These are phyloP conservation scores for Excalfactoria chinensis DNA, from an alignment of 2,113 vertebrate genomes.

Conservation along the genomic window DNA sequence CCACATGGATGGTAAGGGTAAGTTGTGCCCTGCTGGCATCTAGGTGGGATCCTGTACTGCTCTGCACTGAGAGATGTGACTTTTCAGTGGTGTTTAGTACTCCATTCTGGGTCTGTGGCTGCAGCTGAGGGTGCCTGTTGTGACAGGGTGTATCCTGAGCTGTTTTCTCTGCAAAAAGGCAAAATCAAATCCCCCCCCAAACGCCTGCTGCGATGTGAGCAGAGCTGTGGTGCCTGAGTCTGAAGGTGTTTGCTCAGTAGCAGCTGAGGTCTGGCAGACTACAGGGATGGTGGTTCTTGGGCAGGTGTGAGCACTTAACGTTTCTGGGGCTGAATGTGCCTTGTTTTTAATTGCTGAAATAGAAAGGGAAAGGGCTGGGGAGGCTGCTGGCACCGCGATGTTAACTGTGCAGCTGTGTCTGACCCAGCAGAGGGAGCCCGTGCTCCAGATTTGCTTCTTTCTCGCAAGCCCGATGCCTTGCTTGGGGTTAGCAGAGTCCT, in stretches of 20 bases:
- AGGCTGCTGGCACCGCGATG: neutral
- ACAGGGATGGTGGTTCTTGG: neutral
- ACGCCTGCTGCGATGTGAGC: fast-evolving
- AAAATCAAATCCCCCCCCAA: neutral
- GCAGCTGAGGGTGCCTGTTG: neutral
- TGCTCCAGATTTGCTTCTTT: conserved; percentile 38
- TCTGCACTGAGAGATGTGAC: neutral
- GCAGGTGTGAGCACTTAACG: neutral
- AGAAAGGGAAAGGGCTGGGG: neutral
- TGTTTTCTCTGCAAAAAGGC: neutral
- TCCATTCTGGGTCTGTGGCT: neutral
- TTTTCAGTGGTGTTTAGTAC: fast-evolving
- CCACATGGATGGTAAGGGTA: neutral
- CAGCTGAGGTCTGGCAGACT: neutral
- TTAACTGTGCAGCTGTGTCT: neutral
- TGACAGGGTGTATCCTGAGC: fast-evolving
- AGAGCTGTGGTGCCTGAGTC: neutral
- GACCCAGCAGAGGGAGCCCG: conserved; percentile 68
- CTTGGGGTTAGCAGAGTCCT: neutral
- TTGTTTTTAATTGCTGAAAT: neutral
- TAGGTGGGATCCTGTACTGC: neutral
- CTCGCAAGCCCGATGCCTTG: neutral
- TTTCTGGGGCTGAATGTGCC: neutral
- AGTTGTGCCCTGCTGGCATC: neutral
- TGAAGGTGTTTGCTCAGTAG: neutral